Percentiles rank a stretch among this genome's conserved stretches.
These are phyloP conservation scores for Parapsyche elsis DNA, from an alignment of 1,140 invertebrate species.

Conservation along the genomic window DNA sequence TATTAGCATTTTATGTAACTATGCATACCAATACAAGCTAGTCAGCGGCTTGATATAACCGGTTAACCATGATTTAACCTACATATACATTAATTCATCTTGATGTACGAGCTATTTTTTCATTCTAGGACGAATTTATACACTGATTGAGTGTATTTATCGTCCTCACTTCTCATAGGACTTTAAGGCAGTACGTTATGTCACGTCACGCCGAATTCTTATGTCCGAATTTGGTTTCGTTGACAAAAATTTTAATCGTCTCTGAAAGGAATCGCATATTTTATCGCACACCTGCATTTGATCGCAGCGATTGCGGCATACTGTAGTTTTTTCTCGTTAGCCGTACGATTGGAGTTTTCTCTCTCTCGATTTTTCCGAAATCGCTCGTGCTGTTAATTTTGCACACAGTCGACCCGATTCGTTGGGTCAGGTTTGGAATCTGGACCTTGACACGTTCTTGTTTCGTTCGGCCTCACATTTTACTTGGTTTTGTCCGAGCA, in stretches of 20 bases:
- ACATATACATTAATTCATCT: not conserved
- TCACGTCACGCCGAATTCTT: not conserved
- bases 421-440: constrained; percentile 15
- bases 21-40: too few relatives aligned
- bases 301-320: not conserved
- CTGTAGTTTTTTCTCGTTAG: not conserved
- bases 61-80: constrained; percentile 12
- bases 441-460: constrained; percentile 25
- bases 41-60: not conserved
- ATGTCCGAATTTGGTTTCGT: not conserved
- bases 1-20: too few relatives aligned
- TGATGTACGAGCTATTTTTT: not conserved
- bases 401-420: constrained; percentile 18
- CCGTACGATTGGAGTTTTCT: not conserved
- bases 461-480: not conserved
- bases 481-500: not conserved
- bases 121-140: not conserved
- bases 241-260: not conserved
- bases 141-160: too few relatives aligned
- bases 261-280: not conserved
- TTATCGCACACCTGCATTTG: not conserved
- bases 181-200: not conserved
- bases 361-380: not conserved
- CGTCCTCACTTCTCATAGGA: not conserved
- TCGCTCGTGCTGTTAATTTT: not conserved